phyloP scores from a whole-genome alignment of 2,113 vertebrate genomes.

The Falco punctatus region DNA sequence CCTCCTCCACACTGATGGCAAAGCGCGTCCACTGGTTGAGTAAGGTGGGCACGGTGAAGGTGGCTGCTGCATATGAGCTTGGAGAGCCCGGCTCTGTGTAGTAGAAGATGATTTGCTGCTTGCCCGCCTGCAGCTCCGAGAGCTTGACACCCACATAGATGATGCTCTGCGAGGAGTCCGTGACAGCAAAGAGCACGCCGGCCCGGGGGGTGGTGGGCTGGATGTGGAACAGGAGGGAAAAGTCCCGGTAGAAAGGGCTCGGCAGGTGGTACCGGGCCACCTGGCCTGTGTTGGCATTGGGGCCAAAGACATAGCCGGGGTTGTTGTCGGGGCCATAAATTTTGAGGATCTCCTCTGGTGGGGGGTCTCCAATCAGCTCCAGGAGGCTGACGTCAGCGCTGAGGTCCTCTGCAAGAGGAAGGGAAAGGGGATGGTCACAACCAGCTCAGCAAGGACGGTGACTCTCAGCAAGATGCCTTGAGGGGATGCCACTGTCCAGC shows the following conservation, averaged over 20 bases:
- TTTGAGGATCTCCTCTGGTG: slow-evolving; percentile 76
- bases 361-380: slow-evolving; percentile 89
- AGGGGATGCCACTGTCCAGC: fast-evolving
- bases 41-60: slow-evolving; percentile 84
- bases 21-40: slow-evolving; percentile 85
- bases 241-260: slow-evolving; percentile 86
- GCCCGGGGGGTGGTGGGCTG: slow-evolving; percentile 78
- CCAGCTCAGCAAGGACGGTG: not conserved
- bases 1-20: slow-evolving; percentile 82
- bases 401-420: slow-evolving; percentile 74
- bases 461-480: not conserved
- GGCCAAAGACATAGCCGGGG: slow-evolving; percentile 81
- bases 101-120: slow-evolving; percentile 86
- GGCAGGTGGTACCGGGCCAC: slow-evolving; percentile 86
- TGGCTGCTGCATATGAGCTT: slow-evolving; percentile 78
- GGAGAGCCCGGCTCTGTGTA: slow-evolving; percentile 84
- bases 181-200: slow-evolving; percentile 87
- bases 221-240: slow-evolving; percentile 86
- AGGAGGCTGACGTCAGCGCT: slow-evolving; percentile 81
- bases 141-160: slow-evolving; percentile 90
- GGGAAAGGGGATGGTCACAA: not conserved
- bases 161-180: slow-evolving; percentile 80
- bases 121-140: slow-evolving; percentile 57
- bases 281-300: slow-evolving; percentile 81
- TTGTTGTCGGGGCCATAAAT: slow-evolving; percentile 77